phyloP scores from a whole-genome alignment of 64 coral and sea anemone species.

The Stichodactyla helianthus region DNA sequence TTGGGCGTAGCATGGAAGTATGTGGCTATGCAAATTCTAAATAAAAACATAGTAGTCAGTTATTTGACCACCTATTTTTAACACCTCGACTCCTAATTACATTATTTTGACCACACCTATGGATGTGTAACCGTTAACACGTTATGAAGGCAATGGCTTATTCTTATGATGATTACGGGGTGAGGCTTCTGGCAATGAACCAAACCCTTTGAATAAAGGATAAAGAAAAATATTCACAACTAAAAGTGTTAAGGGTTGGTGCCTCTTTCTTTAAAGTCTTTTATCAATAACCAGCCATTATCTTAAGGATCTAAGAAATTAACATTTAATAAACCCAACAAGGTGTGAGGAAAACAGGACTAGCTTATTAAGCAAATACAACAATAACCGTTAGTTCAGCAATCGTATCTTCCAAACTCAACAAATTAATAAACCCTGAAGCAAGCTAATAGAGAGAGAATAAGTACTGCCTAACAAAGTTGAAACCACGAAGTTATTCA shows the following conservation, averaged over 20 bases:
- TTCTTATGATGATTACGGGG: neutral
- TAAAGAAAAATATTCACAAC: neutral
- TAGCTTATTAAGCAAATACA: neutral
- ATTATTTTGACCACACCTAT: conserved; percentile 8
- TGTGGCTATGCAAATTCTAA: neutral
- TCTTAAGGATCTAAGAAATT: conserved; percentile 5
- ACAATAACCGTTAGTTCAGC: neutral
- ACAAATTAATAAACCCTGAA: neutral
- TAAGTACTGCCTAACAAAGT: neutral
- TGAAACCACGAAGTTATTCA: neutral
- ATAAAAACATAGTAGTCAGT: neutral
- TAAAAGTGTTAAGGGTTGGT: conserved; percentile 1
- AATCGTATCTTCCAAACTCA: neutral
- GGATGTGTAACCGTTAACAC: neutral
- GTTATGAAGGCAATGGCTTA: neutral
- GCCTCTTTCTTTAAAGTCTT: neutral
- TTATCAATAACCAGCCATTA: neutral
- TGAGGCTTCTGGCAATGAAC: neutral
- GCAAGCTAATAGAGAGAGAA: neutral
- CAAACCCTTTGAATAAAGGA: neutral
- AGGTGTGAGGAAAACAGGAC: neutral
- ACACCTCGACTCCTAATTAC: neutral
- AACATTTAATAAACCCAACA: neutral
- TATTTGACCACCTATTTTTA: neutral
- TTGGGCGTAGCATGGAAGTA: neutral